Percentiles rank a stretch among this genome's conserved stretches.
phyloP scores from a whole-genome alignment of 2,113 vertebrate species.

The Castor canadensis region DNA sequence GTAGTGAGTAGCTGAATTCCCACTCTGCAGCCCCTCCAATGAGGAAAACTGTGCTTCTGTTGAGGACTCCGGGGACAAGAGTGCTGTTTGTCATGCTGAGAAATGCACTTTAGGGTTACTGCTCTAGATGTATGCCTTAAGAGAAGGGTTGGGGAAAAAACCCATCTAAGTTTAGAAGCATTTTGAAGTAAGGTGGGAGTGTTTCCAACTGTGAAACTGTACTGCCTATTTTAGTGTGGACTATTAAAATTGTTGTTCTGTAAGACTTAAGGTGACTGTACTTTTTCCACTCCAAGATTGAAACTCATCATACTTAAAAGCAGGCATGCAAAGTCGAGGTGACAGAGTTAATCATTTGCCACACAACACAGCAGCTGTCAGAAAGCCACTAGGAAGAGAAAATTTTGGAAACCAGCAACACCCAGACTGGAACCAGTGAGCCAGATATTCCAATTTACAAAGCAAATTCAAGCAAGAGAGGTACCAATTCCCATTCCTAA shows the following conservation, averaged over 20 bases:
- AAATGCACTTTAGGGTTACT: conserved; percentile 59
- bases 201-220: neutral
- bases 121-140: neutral
- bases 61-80: neutral
- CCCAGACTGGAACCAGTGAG: neutral
- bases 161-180: neutral
- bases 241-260: conserved; percentile 72
- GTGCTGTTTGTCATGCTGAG: neutral
- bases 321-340: conserved; percentile 23
- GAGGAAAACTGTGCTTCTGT: neutral
- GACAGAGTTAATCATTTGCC: conserved; percentile 71
- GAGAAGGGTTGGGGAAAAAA: neutral
- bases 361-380: neutral
- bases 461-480: neutral
- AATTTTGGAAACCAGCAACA: conserved; percentile 33
- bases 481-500: neutral
- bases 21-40: neutral
- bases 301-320: conserved; percentile 41
- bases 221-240: conserved; percentile 32
- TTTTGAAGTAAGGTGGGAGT: neutral
- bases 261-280: conserved; percentile 59
- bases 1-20: neutral
- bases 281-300: conserved; percentile 32
- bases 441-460: neutral
- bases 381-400: neutral